Percentiles rank a stretch among this genome's conserved stretches.
These are phyloP conservation scores for Thereva unica DNA, from an alignment of 2,888 invertebrate genomes.

Conservation along the genomic window DNA sequence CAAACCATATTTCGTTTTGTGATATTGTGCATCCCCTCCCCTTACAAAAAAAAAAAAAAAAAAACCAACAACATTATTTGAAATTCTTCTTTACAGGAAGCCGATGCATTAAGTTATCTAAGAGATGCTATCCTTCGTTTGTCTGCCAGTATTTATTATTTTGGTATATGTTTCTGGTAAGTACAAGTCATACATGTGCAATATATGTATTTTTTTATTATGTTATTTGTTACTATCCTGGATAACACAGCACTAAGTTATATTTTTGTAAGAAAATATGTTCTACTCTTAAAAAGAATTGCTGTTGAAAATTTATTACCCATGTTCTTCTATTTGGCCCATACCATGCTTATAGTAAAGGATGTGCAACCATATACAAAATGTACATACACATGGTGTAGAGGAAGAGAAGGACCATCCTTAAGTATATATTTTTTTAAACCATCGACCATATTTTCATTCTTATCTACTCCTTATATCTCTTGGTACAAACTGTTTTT, in stretches of 20 bases:
- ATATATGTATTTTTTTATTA: background rate
- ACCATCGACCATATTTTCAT: no score
- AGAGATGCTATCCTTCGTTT: conserved; percentile 47
- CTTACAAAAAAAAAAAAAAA: background rate
- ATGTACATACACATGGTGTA: no score
- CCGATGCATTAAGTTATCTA: conserved; percentile 45
- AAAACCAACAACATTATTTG: conserved; percentile 1
- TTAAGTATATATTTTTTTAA: no score
- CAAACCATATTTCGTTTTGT: background rate
- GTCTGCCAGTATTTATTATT: conserved; percentile 47
- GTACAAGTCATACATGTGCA: conserved; percentile 15
- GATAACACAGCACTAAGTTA: conserved; percentile 11
- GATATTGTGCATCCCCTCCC: background rate
- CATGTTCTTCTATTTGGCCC: conserved; percentile 19
- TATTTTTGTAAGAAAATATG: conserved; percentile 33
- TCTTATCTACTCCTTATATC: no score
- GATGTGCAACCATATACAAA: no score
- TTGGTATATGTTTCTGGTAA: conserved; percentile 47
- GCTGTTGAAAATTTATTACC: conserved; percentile 27
- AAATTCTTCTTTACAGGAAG: conserved; percentile 42
- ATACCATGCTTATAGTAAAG: background rate
- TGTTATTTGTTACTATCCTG: background rate
- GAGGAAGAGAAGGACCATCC: no score
- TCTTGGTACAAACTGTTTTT: no score
- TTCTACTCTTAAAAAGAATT: conserved; percentile 10